Percentiles rank a stretch among this genome's conserved stretches.
phyloP scores from a whole-genome alignment of 2,113 vertebrate species.

The Serranochromis macrocephalus region DNA sequence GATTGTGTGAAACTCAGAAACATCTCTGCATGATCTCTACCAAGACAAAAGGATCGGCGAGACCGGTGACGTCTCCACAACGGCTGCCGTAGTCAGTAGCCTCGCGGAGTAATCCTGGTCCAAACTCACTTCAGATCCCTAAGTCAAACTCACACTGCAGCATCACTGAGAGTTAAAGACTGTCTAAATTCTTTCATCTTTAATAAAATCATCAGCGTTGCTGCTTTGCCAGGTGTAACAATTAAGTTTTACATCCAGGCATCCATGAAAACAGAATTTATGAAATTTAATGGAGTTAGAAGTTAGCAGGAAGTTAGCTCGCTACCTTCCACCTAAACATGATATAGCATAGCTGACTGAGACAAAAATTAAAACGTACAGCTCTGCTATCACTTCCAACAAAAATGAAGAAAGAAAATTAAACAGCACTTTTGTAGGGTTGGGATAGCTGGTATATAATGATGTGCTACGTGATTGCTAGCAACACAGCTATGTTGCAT shows the following conservation, averaged over 20 bases:
- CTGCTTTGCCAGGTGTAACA: background rate
- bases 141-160: fast-evolving
- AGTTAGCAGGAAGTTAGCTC: fast-evolving
- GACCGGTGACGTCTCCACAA: background rate
- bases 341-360: fast-evolving
- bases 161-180: background rate
- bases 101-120: background rate
- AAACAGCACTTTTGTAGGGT: too few species aligned
- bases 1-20: background rate
- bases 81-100: fast-evolving
- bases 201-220: background rate
- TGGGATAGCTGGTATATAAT: too few species aligned
- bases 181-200: background rate
- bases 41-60: background rate
- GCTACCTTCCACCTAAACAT: too few species aligned
- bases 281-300: fast-evolving
- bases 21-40: background rate
- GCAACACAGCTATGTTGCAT: too few species aligned
- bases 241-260: background rate
- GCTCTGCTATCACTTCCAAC: too few species aligned
- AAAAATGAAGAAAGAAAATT: too few species aligned
- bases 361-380: too few species aligned
- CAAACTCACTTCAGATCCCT: background rate
- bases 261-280: background rate
- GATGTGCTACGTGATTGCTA: too few species aligned